Percentiles rank a stretch among this genome's conserved stretches.
Conservation (phyloP, 2,888 invertebrate genomes). For the Pristionchus mayeri region DNA sequence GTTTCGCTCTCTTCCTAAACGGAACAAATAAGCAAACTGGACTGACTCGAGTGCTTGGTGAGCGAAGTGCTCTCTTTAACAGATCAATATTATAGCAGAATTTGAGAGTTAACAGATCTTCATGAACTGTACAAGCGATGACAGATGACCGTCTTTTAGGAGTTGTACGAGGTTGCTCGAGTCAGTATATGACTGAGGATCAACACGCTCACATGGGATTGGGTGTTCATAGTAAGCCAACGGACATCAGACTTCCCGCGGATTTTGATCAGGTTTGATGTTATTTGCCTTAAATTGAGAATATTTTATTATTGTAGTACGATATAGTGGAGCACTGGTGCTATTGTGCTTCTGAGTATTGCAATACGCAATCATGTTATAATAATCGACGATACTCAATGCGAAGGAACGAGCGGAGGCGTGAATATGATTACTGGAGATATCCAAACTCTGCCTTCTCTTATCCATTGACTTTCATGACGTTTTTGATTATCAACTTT, state of each 20-base stretch:
- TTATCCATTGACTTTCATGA: neutral
- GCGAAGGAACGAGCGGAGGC: neutral
- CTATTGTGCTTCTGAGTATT: slow-evolving; percentile 71
- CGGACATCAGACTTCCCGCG: slow-evolving; percentile 67
- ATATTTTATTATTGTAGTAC: slow-evolving; percentile 57
- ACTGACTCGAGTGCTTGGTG: slow-evolving; percentile 62
- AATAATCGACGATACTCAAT: slow-evolving; percentile 26
- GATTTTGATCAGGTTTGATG: slow-evolving; percentile 68
- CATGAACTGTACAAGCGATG: neutral
- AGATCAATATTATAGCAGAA: neutral
- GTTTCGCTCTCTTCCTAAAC: slow-evolving; percentile 70
- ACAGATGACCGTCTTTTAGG: slow-evolving; percentile 54
- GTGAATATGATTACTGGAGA: slow-evolving; percentile 45
- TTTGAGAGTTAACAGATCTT: neutral
- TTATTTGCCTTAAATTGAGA: neutral
- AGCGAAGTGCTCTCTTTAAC: neutral
- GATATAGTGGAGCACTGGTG: slow-evolving; percentile 73
- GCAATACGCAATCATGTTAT: slow-evolving; percentile 63
- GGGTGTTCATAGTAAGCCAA: slow-evolving; percentile 65
- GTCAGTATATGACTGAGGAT: slow-evolving; percentile 69
- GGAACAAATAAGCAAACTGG: slow-evolving; percentile 70
- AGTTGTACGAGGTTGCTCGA: slow-evolving; percentile 70
- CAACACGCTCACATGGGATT: slow-evolving; percentile 69
- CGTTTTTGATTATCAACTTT: slow-evolving; percentile 11
- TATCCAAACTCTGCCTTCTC: slow-evolving; percentile 26